These are phyloP conservation scores for Metopia argyrocephala DNA, from an alignment of 2,888 invertebrate genomes.

Conservation along the genomic window DNA sequence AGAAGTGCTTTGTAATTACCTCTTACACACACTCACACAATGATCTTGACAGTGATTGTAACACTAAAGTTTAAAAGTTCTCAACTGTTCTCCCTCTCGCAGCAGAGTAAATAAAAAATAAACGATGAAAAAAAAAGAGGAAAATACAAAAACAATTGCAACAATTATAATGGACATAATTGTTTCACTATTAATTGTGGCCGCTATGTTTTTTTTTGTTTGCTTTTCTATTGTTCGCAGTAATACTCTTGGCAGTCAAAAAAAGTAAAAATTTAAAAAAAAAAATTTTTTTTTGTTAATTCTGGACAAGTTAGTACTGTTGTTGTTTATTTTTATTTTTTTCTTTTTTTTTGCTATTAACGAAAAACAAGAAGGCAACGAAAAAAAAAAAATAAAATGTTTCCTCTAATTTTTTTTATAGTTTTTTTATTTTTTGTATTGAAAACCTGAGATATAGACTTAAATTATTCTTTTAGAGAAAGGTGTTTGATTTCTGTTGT, in stretches of 20 bases:
- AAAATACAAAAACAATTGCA: not conserved
- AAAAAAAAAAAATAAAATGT: too few relatives aligned
- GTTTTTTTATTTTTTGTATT: not conserved
- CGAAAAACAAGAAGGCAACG: too few relatives aligned
- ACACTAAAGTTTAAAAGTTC: conserved; percentile 7
- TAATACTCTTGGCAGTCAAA: too few relatives aligned
- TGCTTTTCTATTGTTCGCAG: not conserved
- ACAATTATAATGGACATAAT: not conserved
- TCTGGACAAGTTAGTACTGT: too few relatives aligned
- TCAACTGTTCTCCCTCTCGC: not conserved
- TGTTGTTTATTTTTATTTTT: not conserved
- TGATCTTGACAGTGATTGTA: conserved; percentile 69
- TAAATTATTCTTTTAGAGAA: conserved; percentile 41
- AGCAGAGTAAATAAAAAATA: not conserved
- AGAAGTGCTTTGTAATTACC: conserved; percentile 10
- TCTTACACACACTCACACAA: conserved; percentile 42
- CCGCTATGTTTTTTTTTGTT: not conserved
- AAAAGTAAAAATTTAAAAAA: too few relatives aligned
- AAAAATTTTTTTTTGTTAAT: too few relatives aligned
- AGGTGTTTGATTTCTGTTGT: conserved; percentile 3
- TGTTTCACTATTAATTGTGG: conserved; percentile 7
- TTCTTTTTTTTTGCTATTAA: not conserved
- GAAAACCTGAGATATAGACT: conserved; percentile 16
- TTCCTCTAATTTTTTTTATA: not conserved
- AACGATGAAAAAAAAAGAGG: not conserved